These are phyloP conservation scores for Cyclopterus lumpus DNA, from an alignment of 2,797 vertebrate species.

Conservation along the genomic window DNA sequence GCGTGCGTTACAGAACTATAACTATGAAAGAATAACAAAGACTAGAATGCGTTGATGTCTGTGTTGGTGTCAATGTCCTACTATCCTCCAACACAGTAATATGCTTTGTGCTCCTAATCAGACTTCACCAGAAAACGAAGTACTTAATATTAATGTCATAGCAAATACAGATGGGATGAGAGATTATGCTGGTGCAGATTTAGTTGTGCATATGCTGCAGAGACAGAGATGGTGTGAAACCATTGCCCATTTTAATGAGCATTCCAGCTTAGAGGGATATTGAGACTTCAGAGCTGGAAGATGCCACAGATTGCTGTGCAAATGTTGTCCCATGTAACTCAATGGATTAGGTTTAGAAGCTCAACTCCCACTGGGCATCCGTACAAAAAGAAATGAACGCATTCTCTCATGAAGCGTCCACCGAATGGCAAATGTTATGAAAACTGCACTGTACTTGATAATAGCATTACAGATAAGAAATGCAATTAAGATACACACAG, in stretches of 20 bases:
- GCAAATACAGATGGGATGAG: constrained; percentile 62
- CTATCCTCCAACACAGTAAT: constrained; percentile 4
- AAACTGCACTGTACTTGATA: constrained; percentile 63
- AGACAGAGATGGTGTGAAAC: constrained; percentile 49
- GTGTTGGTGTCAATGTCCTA: constrained; percentile 1
- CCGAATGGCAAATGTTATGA: constrained; percentile 59
- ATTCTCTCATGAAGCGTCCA: constrained; percentile 45
- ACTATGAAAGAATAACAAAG: constrained; percentile 12
- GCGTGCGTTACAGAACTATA: constrained; percentile 13
- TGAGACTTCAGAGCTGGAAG: constrained; percentile 63
- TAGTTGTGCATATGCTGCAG: constrained; percentile 61
- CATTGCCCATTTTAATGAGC: constrained; percentile 64
- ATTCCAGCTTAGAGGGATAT: constrained; percentile 64
- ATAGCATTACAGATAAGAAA: constrained; percentile 68
- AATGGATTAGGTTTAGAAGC: constrained; percentile 59
- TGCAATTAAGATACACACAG: constrained; percentile 68
- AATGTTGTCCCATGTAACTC: constrained; percentile 62
- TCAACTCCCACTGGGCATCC: constrained; percentile 50
- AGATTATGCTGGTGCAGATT: constrained; percentile 65
- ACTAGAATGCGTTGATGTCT: constrained; percentile 9
- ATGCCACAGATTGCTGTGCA: constrained; percentile 64
- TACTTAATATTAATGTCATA: constrained; percentile 46
- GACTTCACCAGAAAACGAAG: constrained; percentile 41
- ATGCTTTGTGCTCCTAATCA: constrained; percentile 39
- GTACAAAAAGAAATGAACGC: constrained; percentile 24